Conservation (phyloP, 1,140 invertebrate species). For the Heliconius himera region DNA sequence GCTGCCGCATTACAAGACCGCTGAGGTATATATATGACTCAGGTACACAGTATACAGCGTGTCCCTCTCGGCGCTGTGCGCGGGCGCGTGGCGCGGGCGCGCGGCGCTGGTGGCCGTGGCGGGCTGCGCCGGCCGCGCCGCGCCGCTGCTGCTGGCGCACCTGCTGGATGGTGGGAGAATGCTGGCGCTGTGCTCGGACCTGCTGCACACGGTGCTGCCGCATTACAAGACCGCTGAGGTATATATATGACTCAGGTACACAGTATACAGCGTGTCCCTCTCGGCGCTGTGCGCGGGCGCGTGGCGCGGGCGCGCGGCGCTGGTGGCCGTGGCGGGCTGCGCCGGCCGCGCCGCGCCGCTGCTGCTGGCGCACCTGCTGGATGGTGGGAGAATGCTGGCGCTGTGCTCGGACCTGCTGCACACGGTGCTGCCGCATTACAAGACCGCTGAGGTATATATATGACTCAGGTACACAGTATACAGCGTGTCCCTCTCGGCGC, state of each 20-base stretch:
- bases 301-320: conserved; percentile 87
- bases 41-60: conserved; percentile 89
- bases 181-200: conserved; percentile 92
- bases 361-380: conserved; percentile 88
- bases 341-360: conserved; percentile 84
- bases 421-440: conserved; percentile 88
- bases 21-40: conserved; percentile 87
- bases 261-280: conserved; percentile 86
- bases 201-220: conserved; percentile 88
- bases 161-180: conserved; percentile 88
- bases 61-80: conserved; percentile 83
- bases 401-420: conserved; percentile 92
- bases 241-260: no score
- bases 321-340: conserved; percentile 90
- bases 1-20: conserved; percentile 90
- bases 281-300: conserved; percentile 83
- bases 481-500: conserved; percentile 84
- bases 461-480: no score
- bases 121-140: conserved; percentile 85
- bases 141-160: conserved; percentile 87
- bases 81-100: conserved; percentile 87
- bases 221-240: conserved; percentile 91
- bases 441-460: conserved; percentile 88
- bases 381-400: conserved; percentile 89
- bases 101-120: conserved; percentile 89